These are phyloP conservation scores for Drosophila nr. medialis DNA, from an alignment of 2,888 invertebrate genomes.

Conservation along the genomic window DNA sequence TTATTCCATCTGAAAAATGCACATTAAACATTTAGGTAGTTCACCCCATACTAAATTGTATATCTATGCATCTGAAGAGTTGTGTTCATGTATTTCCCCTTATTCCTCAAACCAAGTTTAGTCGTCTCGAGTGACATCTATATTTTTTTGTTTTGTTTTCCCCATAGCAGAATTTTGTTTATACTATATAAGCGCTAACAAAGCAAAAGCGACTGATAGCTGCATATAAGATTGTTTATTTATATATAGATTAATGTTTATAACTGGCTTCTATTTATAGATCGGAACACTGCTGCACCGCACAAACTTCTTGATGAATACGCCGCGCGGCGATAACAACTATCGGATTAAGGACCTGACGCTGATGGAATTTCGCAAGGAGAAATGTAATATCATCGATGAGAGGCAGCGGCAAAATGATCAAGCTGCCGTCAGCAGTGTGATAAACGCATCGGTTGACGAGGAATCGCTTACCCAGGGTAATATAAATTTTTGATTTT, in stretches of 20 bases:
- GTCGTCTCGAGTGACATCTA: background rate
- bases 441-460: constrained; percentile 14
- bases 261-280: constrained; percentile 46
- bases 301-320: constrained; percentile 71
- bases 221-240: background rate
- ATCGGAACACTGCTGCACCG: constrained; percentile 70
- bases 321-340: constrained; percentile 51
- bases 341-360: constrained; percentile 62
- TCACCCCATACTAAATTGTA: background rate
- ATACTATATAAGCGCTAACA: background rate
- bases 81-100: background rate
- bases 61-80: background rate
- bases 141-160: background rate
- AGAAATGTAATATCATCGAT: constrained; percentile 68
- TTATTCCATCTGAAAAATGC: background rate
- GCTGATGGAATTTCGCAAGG: constrained; percentile 71
- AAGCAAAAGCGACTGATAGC: background rate
- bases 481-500: constrained; percentile 21
- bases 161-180: background rate
- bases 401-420: constrained; percentile 54
- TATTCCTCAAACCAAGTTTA: background rate
- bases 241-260: constrained; percentile 56
- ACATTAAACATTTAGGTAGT: background rate
- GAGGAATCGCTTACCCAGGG: constrained; percentile 46
- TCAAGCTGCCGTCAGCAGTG: constrained; percentile 6